Evolutionary conservation across 2,888 invertebrate genomes (phyloP).

Genomic region (Agrochola litura): DNA sequence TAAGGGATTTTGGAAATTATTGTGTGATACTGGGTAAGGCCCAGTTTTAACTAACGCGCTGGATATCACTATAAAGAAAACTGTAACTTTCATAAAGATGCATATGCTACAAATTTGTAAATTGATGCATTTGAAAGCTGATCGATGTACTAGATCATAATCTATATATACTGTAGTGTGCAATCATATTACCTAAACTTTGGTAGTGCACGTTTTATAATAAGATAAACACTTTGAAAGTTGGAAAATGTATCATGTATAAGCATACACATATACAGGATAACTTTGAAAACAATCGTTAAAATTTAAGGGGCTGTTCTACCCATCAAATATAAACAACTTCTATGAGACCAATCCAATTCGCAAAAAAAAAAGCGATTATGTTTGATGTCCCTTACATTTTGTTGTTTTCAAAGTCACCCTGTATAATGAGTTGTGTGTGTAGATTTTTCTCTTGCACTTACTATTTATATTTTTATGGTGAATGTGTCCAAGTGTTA

Average conservation of each 20-base stretch:
- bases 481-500: background rate
- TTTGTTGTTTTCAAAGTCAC: no score
- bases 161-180: conserved; percentile 25
- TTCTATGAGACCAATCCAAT: no score
- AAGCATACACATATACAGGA: no score
- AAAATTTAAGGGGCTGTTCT: no score
- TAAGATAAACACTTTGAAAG: background rate
- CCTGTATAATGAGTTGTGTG: no score
- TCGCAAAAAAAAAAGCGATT: no score
- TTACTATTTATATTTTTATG: background rate
- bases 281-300: no score
- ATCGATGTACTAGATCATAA: conserved; percentile 37
- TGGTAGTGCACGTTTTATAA: conserved; percentile 42
- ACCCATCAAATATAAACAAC: no score
- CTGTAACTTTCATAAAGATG: background rate
- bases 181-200: conserved; percentile 21
- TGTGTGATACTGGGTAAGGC: background rate
- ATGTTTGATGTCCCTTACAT: no score
- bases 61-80: background rate
- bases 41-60: background rate
- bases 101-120: conserved; percentile 14
- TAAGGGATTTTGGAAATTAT: background rate
- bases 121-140: conserved; percentile 31
- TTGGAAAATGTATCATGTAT: background rate
- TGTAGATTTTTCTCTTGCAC: background rate